Base-by-base conservation (phyloP, 2,888 invertebrate species). In the Epirrita christyi region DNA sequence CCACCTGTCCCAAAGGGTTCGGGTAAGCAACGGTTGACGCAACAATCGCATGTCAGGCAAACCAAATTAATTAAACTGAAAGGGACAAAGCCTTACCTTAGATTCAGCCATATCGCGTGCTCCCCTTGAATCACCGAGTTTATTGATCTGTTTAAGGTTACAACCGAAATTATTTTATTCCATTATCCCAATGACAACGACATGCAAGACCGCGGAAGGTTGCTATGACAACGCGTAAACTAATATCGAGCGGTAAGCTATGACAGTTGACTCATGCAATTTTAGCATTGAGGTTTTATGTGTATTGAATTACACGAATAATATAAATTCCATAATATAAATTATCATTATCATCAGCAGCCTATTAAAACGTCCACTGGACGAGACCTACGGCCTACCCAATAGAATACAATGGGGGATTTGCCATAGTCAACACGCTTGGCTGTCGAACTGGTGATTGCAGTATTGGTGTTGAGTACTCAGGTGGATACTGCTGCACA, bases 61-160 rank as follows among this genome's bases (percentile, higher is more conserved):
- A 68, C 68, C 68, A 79, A 75, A 79, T 81, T 88, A 89, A 90
- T 88, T 89, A 85, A 78, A 83, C 75, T 72, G 77, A 78, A 79
- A 76, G 75, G 76, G 77, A 80, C 67, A 75, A 69, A 67, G 69
- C 66, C 76, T 77, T 88, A 91, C 91, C 91, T 88, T 85, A 70
- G 81, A 71, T 64, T 84, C 86, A 45, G 83, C 76, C 89, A 90
- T 89, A 80, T 91, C 79, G 90, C 88, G 89, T 89, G 89, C 73
- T 84, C 73, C 59, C 72, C 68, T 81, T 79, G 80, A 85, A 88
- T 88, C 85, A 87, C 81, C 70, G 70, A 56, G 73, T 79, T 78
- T 89, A 91, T 89, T 87, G 91, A 89, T 89, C 85, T 37, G 47
- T 38, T 48, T 53, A 43, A 79, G 81, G 83, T 78, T 78, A 83